Evolutionary conservation across 2,888 invertebrate species (phyloP), one percentile per base, ranked within the genome.

Genomic region (Loripinus fragilis): DNA sequence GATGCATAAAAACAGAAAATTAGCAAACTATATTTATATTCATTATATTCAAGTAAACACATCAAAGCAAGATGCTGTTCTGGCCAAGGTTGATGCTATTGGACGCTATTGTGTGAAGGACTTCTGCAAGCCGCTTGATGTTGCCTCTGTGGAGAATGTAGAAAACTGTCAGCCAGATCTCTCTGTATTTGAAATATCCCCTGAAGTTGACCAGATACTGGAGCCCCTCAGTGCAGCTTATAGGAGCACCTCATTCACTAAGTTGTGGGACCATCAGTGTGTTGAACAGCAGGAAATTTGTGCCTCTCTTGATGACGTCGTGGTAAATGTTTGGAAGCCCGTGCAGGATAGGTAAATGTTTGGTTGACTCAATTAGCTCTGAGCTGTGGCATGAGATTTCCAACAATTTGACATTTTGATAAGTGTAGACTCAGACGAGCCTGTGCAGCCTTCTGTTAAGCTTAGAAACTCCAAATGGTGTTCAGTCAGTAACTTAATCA

Each of bases 41-140:
- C n/a, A n/a, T n/a, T n/a, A n/a, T n/a, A n/a, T n/a, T n/a, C n/a
- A n/a, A 66, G 67, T 67, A 42, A 38, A 67, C 23, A 2, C 23
- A 1, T 28, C 25, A 42, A 25, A 67, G 25, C 45, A 42, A 28
- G 67, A 67, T 45, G 45, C 42, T 28, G 67, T 67, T 25, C 23
- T 67, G 25, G 12, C 23, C 15, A 38, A 67, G 12, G 45, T 42
- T 7, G 45, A 25, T 2, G 15, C 38, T 38, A 67, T 67, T 28
- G 67, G 45, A n/a, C 10, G n/a, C 15, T 48, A 33, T n/a, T 50
- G 38, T 23, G 45, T 70, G 23, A 38, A 30, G 35, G 70, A 70
- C 28, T 50, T 70, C 23, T 70, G 70, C 52, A 28, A 70, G 12
- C 70, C 70, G 5, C 41, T 45, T 30, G 45, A 33, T 70, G 70